Evolutionary conservation across 2,888 invertebrate species (phyloP), one percentile per base, ranked within the genome.

Genomic region (Allygus modestus): DNA sequence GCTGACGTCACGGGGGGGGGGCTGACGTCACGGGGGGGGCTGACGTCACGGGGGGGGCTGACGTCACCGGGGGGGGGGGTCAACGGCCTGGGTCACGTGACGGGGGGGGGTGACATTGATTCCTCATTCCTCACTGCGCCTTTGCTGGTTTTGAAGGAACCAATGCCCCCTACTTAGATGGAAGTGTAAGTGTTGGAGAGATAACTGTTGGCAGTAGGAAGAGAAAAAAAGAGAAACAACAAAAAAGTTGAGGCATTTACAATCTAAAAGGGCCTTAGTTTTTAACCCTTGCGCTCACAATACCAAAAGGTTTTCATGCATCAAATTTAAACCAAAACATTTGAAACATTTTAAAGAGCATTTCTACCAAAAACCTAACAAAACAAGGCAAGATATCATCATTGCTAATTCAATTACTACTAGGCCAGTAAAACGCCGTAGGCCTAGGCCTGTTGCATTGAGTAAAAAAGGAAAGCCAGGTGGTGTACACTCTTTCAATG

Each of bases 281-380:
- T 54, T 54, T 54, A 5, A 54, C 54, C 23, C 54, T 54, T 54
- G 54, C 54, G 4, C 4, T 54, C n/a, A 54, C 54, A 54, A 54
- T 15, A 54, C 54, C 15, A 54, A 54, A 54, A 54, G n/a, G 54
- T 54, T 54, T 54, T 5, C 54, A 54, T 54, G 54, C 15, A 5
- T 54, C 15, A 17, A 23, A 15, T 54, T 54, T 54, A 54, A 17
- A 15, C 54, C 54, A 9, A 54, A 54, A 17, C 23, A 54, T 17
- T 5, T 54, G 15, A 54, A 54, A 54, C 15, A 5, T 20, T 54
- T 54, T 17, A 54, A 54, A 4, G 15, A 17, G 4, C 5, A 54
- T 54, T 54, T 54, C 15, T 54, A 54, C 54, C 4, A 9, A 9
- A 54, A 23, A 15, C 23, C 54, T 11, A 15, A 23, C 17, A 54